Base-by-base conservation (phyloP, 2,888 invertebrate genomes). In the Drosophila anomelani region DNA sequence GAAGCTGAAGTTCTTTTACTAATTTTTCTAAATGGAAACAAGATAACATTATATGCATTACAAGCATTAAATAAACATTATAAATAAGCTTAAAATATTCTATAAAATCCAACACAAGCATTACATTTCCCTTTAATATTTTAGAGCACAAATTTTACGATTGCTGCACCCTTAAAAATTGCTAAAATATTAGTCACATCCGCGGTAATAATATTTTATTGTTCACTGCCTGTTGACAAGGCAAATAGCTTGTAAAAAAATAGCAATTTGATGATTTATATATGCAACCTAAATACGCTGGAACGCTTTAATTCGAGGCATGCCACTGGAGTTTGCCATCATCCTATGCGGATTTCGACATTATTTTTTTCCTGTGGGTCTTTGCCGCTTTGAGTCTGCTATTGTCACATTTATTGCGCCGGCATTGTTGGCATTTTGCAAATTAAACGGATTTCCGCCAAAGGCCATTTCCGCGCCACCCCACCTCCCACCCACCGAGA, bases 361-460 rank as follows among this genome's bases (percentile, higher is more conserved):
- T 69, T 49, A 54, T 57, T 47, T 69, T 44, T 47, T 73, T 61
- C 34, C 34, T 34, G 62, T 56, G 58, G 58, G 61, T 54, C 44
- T 53, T 32, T 67, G 44, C 59, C 26, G 62, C 59, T 67, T 64
- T 29, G 47, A 44, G 57, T 62, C 51, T 79, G 74, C 73, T 79
- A 74, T 85, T 78, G 88, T 84, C 82, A 83, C 85, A 79, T 83
- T 83, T 83, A 83, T 83, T 83, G 88, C 79, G 66, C 64, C 77
- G 76, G 79, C 85, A 83, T 84, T 83, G 82, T 83, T 83, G 82
- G 81, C 88, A 87, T 83, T 83, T 87, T 78, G 87, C 80, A 89
- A 89, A 89, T 86, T 86, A 87, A 86, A 89, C 85, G 85, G 85
- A 86, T 87, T 86, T 86, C 85, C 85, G 85, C 89, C 75, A 80